Evolutionary conservation across 2,797 vertebrate species (phyloP), one percentile per base, ranked within the genome.

Genomic region (Cyprinodon diabolis): DNA sequence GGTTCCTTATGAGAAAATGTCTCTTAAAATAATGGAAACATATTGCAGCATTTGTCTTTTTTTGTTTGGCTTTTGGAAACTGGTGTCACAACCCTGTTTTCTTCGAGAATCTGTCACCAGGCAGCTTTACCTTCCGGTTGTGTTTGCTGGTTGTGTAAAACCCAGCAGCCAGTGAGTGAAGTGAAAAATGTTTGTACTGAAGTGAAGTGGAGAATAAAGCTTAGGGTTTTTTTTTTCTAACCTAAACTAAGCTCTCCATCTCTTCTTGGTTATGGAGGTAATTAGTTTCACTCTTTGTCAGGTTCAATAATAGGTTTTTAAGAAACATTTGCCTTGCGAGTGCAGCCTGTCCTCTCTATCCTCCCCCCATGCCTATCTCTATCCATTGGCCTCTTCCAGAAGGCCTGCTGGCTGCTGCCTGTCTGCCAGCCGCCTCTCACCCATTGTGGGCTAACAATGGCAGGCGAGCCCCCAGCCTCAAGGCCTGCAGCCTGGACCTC

Each of bases 391-490:
- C 87, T 84, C 78, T 84, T 81, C 86, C 81, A 76, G 81, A 52
- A 86, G 91, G 87, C 90, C 90, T 91, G 86, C 93, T 93, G 91
- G 91, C 92, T 93, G 93, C 90, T 88, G 91, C 93, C 92, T 89
- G 90, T 90, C 84, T 84, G 87, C 91, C 90, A 89, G 90, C 91
- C 90, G 71, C 85, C 89, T 85, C 87, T 91, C 82, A 82, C 82
- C 81, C 86, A 93, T 94, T 95, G 90, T 94, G 88, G 92, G 93
- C 81, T 88, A 92, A 95, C 93, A 95, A 95, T 94, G 87, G 89
- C 86, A 90, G 90, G 92, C 93, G 86, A 95, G 92, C 89, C 90
- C 93, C 92, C 94, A 94, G 95, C 94, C 92, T 95, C 79, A 48
- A 94, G 91, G 92, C 90, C 94, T 88, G 54, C 60, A 79, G 81